Conservation (phyloP, 2,888 invertebrate species). For the Synergus japonicus region DNA sequence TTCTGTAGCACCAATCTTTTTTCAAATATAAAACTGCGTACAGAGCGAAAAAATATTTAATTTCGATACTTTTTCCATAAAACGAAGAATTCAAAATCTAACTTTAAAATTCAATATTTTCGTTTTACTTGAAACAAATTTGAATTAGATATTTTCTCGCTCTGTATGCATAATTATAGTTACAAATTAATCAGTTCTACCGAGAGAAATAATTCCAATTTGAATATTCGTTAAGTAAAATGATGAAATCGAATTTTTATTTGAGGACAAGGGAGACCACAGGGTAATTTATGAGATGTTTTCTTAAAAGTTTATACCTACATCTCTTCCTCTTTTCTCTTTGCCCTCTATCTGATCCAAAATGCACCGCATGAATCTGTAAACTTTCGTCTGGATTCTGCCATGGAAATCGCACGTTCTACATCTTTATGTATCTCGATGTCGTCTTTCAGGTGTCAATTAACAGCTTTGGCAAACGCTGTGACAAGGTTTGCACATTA, state of each 20-base stretch:
- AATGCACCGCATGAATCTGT: slow-evolving; percentile 27
- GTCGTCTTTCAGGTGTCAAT: slow-evolving; percentile 36
- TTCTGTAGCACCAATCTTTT: no score
- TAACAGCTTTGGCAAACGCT: slow-evolving; percentile 30
- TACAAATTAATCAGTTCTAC: no score
- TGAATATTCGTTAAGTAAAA: neutral
- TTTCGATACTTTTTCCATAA: no score
- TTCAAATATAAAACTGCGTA: no score
- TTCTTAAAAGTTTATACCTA: neutral
- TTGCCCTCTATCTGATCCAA: slow-evolving; percentile 1
- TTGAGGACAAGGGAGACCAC: neutral
- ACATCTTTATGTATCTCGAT: slow-evolving; percentile 20
- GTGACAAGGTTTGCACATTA: slow-evolving; percentile 37
- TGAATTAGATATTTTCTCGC: no score
- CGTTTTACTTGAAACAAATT: no score
- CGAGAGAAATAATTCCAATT: no score
- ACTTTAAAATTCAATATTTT: no score
- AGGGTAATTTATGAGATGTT: neutral
- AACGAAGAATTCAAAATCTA: no score
- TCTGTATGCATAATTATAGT: no score
- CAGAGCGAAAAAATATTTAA: no score
- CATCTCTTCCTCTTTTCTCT: neutral
- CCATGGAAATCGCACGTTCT: slow-evolving; percentile 34
- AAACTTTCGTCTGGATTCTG: slow-evolving; percentile 6
- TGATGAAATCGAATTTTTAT: neutral